Base-by-base conservation (phyloP, 2,888 invertebrate species). In the Prenolepis imparis region DNA sequence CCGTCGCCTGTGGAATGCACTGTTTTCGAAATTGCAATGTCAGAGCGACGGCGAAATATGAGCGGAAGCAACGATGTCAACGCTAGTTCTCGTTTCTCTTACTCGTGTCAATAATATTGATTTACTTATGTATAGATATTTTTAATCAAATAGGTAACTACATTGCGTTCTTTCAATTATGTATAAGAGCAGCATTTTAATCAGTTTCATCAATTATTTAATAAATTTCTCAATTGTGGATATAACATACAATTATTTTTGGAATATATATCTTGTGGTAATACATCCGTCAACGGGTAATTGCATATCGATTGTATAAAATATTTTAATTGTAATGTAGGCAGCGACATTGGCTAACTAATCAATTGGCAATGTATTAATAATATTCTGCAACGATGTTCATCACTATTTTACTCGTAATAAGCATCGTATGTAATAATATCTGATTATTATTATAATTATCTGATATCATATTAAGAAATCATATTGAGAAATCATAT, bases 21-120 rank as follows among this genome's bases (percentile, higher is more conserved):
- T 44, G 78, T 80, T 80, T 59, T 57, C 59, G 73, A 73, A 80
- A 80, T 80, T 64, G 78, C 59, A 36, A 18, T 41, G 59, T 48
- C 44, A 24, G 21, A 18, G 24, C 24, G 52, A 55, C 12, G 36
- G 44, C 44, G 24, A 80, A 73, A 73, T 59, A 73, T 72, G 78
- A 59, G 21, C 72, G 32, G 21, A 57, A 70, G n/a, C 57, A 21
- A 21, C 32, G 12, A 41, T n/a, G 12, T 18, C 12, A 8, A 18
- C 12, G 36, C n/a, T 48, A 24, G 18, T 77, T 9, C 18, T 1
- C 24, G n/a, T 44, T 9, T 74, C 48, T 32, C 8, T 24, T 36
- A 61, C 1, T 44, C n/a, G n/a, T 15, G 15, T 3, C 28, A 32
- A 44, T 59, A 32, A 55, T 32, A 55, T 21, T 18, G 59, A 72